Conservation (phyloP, 2,113 vertebrate species). For the Neopipo cinnamomea region DNA sequence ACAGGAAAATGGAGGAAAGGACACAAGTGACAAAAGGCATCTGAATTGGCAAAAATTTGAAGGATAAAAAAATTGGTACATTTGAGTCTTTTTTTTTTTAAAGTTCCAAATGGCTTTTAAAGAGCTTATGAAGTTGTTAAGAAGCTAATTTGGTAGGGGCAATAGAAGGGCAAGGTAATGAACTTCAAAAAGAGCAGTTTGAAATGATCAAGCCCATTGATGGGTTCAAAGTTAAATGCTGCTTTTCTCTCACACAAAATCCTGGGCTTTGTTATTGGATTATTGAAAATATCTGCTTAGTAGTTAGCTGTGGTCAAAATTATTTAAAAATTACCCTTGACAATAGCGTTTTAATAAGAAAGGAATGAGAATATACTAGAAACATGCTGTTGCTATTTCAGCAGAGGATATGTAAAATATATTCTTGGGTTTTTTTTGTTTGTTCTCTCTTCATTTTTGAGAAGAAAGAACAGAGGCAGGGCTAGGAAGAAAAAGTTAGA, state of each 20-base stretch:
- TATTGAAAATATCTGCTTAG: background rate
- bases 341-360: background rate
- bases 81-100: background rate
- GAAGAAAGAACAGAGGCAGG: background rate
- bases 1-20: background rate
- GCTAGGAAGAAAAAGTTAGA: background rate
- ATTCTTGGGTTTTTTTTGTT: rapidly evolving
- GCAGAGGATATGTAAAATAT: background rate
- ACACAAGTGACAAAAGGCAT: background rate
- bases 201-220: background rate
- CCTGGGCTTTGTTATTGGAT: background rate
- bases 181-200: background rate
- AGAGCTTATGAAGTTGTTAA: background rate
- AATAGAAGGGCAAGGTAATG: background rate
- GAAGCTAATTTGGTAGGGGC: background rate
- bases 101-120: background rate
- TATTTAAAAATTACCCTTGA: background rate
- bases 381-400: background rate
- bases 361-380: background rate
- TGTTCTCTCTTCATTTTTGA: background rate
- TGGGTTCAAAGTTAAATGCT: background rate
- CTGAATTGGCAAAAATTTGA: background rate
- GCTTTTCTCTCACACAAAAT: background rate
- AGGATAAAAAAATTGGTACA: background rate
- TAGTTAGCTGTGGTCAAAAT: background rate